A percentile compares a stretch with the other conserved stretches of the same genome.
phyloP scores from a whole-genome alignment of 1,140 invertebrate species.

The Caenorhabditis remanei region DNA sequence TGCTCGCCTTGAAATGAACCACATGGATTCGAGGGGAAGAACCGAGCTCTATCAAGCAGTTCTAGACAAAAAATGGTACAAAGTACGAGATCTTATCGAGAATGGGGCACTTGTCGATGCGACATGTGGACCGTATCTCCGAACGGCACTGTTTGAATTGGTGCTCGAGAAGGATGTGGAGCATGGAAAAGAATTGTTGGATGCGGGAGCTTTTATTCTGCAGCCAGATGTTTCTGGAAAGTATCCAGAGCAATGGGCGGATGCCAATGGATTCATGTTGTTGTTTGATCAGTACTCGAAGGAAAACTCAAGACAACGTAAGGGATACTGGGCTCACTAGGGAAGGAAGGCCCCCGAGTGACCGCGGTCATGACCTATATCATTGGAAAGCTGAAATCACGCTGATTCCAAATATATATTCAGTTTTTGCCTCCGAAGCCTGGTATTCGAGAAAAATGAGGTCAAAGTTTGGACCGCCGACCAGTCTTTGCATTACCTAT shows the following conservation, averaged over 20 bases:
- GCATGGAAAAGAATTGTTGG: background rate
- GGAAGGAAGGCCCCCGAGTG: no score
- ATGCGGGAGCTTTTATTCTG: slow-evolving; percentile 1
- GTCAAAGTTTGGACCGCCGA: no score
- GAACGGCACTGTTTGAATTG: background rate
- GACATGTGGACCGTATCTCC: background rate
- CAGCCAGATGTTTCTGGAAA: slow-evolving; percentile 9
- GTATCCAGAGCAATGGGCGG: background rate
- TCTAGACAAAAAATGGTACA: background rate
- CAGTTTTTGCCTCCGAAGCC: no score
- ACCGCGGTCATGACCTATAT: no score
- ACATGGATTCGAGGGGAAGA: background rate
- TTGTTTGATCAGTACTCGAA: slow-evolving; percentile 1
- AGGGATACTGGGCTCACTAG: no score
- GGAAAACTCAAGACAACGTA: background rate
- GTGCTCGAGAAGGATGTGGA: background rate
- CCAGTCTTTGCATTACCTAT: no score
- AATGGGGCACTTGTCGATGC: background rate
- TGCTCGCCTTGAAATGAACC: background rate
- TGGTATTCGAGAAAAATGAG: no score
- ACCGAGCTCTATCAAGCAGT: background rate
- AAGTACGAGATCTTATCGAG: background rate
- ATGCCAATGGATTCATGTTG: background rate
- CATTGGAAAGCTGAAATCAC: no score
- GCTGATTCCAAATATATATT: no score